Evolutionary conservation across 2,797 vertebrate species (phyloP).

Genomic region (Pteronotus mesoamericanus): DNA sequence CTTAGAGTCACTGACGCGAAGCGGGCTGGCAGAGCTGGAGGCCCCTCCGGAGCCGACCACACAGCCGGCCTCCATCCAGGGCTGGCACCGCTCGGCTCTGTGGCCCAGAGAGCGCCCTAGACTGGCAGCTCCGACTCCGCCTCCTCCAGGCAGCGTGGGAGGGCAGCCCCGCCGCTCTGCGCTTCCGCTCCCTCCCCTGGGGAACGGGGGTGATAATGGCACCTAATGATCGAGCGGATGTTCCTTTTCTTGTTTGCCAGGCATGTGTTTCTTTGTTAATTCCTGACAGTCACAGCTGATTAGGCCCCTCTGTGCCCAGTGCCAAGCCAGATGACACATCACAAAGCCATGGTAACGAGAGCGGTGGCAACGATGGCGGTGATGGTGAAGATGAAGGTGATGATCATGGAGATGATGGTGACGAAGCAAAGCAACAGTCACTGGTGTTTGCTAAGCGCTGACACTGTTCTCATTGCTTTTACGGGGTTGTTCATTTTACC

Average conservation of each 20-base stretch:
- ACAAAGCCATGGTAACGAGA: accelerated
- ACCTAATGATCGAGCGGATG: accelerated
- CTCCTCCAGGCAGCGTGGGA: not conserved
- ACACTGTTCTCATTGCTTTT: not conserved
- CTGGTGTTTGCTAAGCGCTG: not conserved
- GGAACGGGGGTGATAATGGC: accelerated
- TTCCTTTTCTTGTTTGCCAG: not conserved
- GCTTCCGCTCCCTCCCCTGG: not conserved
- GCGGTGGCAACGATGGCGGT: accelerated
- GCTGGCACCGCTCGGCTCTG: not conserved
- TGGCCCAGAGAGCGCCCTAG: accelerated
- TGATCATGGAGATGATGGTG: not conserved
- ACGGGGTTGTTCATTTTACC: not conserved
- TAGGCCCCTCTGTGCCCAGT: not conserved
- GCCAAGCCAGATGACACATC: not conserved
- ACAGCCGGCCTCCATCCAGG: not conserved
- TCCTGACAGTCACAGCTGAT: no score
- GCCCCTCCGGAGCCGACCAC: accelerated
- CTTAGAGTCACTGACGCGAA: not conserved
- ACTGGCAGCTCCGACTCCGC: not conserved
- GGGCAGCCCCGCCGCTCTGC: not conserved
- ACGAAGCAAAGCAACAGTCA: not conserved
- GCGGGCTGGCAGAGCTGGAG: accelerated
- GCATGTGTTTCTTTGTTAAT: not conserved
- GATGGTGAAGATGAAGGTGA: accelerated